Evolutionary conservation across 2,888 invertebrate genomes (phyloP).

Genomic region (Watsonalla binaria): DNA sequence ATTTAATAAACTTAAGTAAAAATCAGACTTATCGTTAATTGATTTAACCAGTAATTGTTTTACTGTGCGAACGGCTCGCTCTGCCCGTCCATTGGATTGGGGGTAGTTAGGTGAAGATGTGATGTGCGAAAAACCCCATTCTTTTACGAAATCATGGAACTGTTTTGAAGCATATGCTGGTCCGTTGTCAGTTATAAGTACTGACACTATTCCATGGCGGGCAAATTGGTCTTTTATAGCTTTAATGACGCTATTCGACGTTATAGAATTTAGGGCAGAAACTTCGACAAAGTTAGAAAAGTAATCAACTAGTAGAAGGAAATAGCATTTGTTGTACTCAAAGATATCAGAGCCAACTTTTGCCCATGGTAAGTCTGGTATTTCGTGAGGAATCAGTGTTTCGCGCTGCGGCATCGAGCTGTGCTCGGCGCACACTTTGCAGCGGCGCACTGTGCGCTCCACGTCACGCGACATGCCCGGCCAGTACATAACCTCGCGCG

Average conservation of each 20-base stretch:
- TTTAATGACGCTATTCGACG: not conserved
- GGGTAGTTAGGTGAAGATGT: slow-evolving; percentile 16
- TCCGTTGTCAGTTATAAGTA: slow-evolving; percentile 6
- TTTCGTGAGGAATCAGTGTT: slow-evolving; percentile 11
- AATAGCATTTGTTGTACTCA: slow-evolving; percentile 11
- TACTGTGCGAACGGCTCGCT: slow-evolving; percentile 16
- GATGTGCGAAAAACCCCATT: slow-evolving; percentile 15
- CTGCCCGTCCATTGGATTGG: slow-evolving; percentile 18
- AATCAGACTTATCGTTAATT: slow-evolving; percentile 7
- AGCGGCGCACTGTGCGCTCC: slow-evolving; percentile 16
- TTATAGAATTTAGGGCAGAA: not conserved
- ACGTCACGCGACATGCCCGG: slow-evolving; percentile 22
- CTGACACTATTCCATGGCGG: slow-evolving; percentile 3
- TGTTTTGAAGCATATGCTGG: not conserved
- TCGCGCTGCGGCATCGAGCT: slow-evolving; percentile 11
- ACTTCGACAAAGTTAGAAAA: slow-evolving; percentile 15
- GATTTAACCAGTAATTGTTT: slow-evolving; percentile 16
- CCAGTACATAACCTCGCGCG: slow-evolving; percentile 29
- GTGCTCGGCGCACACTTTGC: slow-evolving; percentile 13
- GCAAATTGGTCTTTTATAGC: slow-evolving; percentile 3
- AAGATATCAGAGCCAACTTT: slow-evolving; percentile 16
- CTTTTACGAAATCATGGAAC: slow-evolving; percentile 10
- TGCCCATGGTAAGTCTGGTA: slow-evolving; percentile 13
- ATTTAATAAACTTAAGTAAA: slow-evolving; percentile 11
- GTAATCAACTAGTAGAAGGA: slow-evolving; percentile 15